Evolutionary conservation across 1,140 invertebrate genomes (phyloP).

Genomic region (Hyles vespertilio): DNA sequence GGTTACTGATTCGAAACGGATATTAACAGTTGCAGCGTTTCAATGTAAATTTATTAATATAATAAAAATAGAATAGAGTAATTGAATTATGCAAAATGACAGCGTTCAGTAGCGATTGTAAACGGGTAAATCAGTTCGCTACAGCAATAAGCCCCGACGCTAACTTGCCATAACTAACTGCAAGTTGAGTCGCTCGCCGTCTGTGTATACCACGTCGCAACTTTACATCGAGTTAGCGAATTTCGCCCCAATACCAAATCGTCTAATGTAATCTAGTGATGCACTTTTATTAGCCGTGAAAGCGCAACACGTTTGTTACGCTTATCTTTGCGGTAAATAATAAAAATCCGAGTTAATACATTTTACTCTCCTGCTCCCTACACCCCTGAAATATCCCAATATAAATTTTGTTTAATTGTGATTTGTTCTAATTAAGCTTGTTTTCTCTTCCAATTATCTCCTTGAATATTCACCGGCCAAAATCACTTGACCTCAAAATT

Average conservation of each 20-base stretch:
- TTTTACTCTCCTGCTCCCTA: not conserved
- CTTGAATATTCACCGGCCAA: slow-evolving; percentile 40
- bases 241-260: slow-evolving; percentile 19
- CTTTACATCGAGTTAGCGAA: slow-evolving; percentile 28
- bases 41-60: not conserved
- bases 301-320: no score
- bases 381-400: not conserved
- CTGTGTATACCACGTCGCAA: slow-evolving; percentile 15
- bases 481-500: slow-evolving; percentile 64
- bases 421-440: slow-evolving; percentile 40
- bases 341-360: not conserved
- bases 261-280: slow-evolving; percentile 4
- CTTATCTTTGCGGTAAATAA: no score
- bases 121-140: slow-evolving; percentile 43
- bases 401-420: slow-evolving; percentile 14
- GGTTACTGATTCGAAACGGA: no score
- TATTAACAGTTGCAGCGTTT: no score
- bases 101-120: slow-evolving; percentile 25
- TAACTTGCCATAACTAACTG: slow-evolving; percentile 37
- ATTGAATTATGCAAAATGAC: slow-evolving; percentile 13
- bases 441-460: slow-evolving; percentile 41
- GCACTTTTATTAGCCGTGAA: slow-evolving; percentile 1
- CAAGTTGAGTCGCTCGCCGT: slow-evolving; percentile 41
- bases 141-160: slow-evolving; percentile 37
- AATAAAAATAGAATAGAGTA: not conserved